Percentiles rank a stretch among this genome's conserved stretches.
Conservation (phyloP, 1,140 invertebrate genomes). For the Bombus confusus region DNA sequence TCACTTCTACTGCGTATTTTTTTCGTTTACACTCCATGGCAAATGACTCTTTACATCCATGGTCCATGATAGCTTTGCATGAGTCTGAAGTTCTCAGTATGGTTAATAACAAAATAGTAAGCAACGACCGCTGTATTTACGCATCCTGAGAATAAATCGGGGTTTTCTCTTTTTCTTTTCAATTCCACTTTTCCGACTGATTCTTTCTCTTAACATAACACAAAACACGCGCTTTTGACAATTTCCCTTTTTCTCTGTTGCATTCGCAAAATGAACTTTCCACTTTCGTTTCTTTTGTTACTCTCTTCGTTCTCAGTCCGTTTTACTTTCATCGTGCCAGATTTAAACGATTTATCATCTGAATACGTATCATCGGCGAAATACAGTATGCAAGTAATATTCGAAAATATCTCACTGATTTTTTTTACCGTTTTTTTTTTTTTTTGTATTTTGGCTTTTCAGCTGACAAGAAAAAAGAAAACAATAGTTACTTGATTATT, state of each 20-base stretch:
- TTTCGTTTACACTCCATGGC: conserved; percentile 56
- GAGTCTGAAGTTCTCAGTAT: conserved; percentile 66
- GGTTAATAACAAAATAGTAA: conserved; percentile 77
- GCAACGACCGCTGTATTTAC: conserved; percentile 53
- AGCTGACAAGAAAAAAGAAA: conserved; percentile 43
- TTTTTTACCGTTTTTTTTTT: conserved; percentile 26
- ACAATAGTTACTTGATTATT: conserved; percentile 13
- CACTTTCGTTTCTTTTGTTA: not conserved
- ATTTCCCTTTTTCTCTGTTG: not conserved
- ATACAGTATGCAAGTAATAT: conserved; percentile 58
- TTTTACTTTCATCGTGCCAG: not conserved
- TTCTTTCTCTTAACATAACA: not conserved
- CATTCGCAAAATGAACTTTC: not conserved
- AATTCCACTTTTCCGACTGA: not conserved
- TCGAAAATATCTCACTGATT: conserved; percentile 25
- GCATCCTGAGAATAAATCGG: conserved; percentile 63
- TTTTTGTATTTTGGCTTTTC: conserved; percentile 21
- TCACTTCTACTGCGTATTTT: conserved; percentile 38
- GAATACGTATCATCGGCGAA: conserved; percentile 57
- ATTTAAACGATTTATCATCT: conserved; percentile 42
- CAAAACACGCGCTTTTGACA: not conserved
- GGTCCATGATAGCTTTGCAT: conserved; percentile 63
- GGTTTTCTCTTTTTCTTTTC: conserved; percentile 11
- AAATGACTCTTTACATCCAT: conserved; percentile 60
- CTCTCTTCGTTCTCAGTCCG: not conserved